Base-by-base conservation (phyloP, 2,888 invertebrate species). In the Copidosoma aretas region DNA sequence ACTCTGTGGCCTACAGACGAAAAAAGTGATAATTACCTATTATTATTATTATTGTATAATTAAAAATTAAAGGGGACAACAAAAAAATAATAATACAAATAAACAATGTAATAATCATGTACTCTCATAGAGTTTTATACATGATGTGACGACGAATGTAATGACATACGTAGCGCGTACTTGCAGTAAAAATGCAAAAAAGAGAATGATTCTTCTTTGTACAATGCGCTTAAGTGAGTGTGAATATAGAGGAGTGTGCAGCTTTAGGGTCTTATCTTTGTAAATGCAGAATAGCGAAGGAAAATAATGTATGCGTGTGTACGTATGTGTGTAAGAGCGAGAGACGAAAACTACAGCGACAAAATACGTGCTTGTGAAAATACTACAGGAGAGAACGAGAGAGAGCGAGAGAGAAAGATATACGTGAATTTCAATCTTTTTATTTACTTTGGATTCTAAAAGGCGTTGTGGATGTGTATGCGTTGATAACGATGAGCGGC, bases 121-220 rank as follows among this genome's bases (percentile, higher is more conserved):
- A 82, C 82, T 82, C 82, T 79, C 78, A 82, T 82, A 83, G 81
- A 83, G 81, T 84, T 84, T 84, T 83, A 83, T 84, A 83, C 83
- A 82, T 80, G 75, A 81, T 81, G 83, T 83, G 83, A 81, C 81
- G 81, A 82, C 81, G 81, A 82, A 82, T 82, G 81, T 82, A 82
- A 82, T 79, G 81, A 71, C 73, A 32, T 32, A 75, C 78, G 81
- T 82, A 83, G 80, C 77, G 78, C 80, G 76, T 81, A 78, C 78
- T 78, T 77, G 76, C 70, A 67, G 65, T 72, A 67, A 73, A 71
- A 76, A 46, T 15, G 43, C 32, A 32, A 77, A 77, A 77, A 80
- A 77, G 72, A 77, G 79, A 82, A 81, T 81, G 81, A 77, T 82
- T 81, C 82, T 80, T 82, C 82, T 83, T 83, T 84, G 83, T 84